A percentile compares a stretch with the other conserved stretches of the same genome.
Evolutionary conservation across 2,113 vertebrate species (phyloP).

Genomic region (Chlorodrepanis virens): DNA sequence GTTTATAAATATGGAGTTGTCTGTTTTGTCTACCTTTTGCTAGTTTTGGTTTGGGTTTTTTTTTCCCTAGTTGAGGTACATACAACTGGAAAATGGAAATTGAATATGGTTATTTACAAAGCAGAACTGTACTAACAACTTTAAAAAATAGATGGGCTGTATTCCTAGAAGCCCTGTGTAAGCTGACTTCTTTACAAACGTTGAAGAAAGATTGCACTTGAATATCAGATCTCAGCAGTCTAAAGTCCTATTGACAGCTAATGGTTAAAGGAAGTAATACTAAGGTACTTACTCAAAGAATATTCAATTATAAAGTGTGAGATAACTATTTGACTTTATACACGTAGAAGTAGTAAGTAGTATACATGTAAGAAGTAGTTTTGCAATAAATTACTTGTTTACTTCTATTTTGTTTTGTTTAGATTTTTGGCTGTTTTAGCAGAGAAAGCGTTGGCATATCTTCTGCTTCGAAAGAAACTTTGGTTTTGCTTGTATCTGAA

Average conservation of each 20-base stretch:
- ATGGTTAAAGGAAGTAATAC: neutral
- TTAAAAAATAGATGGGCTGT: neutral
- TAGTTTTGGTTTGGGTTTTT: neutral
- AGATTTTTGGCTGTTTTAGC: constrained; percentile 75
- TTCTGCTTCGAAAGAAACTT: constrained; percentile 47
- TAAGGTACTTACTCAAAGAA: neutral
- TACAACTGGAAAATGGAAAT: neutral
- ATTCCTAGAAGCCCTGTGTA: neutral
- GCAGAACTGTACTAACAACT: neutral
- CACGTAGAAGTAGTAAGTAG: neutral
- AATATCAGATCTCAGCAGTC: neutral
- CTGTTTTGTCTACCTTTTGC: neutral
- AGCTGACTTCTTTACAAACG: neutral
- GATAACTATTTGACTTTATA: neutral
- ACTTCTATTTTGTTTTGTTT: neutral
- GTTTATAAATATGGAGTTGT: neutral
- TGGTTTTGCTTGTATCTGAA: constrained; percentile 64
- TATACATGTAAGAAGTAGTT: neutral
- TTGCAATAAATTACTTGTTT: neutral
- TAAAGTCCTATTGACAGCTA: neutral
- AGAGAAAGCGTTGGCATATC: neutral
- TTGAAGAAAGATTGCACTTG: neutral
- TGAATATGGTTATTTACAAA: neutral
- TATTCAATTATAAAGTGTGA: neutral
- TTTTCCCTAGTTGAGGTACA: neutral